Base-by-base conservation (phyloP, 2,888 invertebrate genomes). In the Protonemura montana region DNA sequence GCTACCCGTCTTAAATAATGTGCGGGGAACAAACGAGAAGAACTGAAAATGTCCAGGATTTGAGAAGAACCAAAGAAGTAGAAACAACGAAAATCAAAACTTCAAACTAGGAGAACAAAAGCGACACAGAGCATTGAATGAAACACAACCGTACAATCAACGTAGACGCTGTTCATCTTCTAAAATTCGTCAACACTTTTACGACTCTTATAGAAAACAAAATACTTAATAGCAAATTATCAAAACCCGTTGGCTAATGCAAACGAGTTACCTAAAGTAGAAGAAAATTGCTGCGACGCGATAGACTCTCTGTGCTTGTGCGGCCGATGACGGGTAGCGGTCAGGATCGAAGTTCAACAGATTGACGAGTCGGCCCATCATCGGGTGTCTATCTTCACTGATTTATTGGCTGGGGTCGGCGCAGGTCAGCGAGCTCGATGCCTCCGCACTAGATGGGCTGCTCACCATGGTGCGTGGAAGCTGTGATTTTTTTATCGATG, bases 161-260 rank as follows among this genome's bases (percentile, higher is more conserved):
- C 35, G 10, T 35, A 35, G n/a, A n/a, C n/a, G n/a, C 41, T 59
- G 13, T 59, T 59, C 59, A 59, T 59, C 59, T 59, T 59, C 59
- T 59, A 59, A 35, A 3, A 35, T 35, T 59, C 13, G 13, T 21
- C 59, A 59, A 10, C 7, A 59, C 59, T 59, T 59, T 59, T 59
- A 59, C 59, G 21, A 59, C 59, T 59, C 59, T 59, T 59, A 6
- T 59, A 59, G 59, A 35, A 35, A 35, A n/a, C n/a, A 59, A 59
- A 59, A 59, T 59, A 59, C 59, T 59, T 59, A 59, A 59, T 59
- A 59, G 59, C 59, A 59, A 59, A 59, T 59, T 59, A 59, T 59
- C 59, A 59, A 59, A 59, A 59, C 7, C 21, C 59, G 59, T 21
- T 59, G 21, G 21, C 59, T 2, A 59, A 59, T 59, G 16, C 7